Evolutionary conservation across 2,113 vertebrate genomes (phyloP).

Genomic region (Macquaria ambigua): DNA sequence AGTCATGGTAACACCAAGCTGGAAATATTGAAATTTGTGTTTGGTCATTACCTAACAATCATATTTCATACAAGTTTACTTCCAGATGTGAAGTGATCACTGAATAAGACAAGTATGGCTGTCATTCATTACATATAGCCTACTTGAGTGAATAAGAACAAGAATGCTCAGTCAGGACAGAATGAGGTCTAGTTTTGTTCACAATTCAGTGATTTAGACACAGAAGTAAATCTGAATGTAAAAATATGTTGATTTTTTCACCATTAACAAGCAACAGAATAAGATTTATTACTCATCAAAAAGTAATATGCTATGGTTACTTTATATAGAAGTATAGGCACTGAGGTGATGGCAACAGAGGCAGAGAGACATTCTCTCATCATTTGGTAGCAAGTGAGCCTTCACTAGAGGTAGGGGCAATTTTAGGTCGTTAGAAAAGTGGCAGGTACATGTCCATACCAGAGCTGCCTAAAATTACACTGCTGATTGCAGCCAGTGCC

Average conservation of each 20-base stretch:
- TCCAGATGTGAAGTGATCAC: background rate
- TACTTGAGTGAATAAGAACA: background rate
- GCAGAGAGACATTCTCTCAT: slow-evolving; percentile 30
- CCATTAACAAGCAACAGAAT: background rate
- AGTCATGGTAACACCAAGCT: background rate
- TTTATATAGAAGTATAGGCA: background rate
- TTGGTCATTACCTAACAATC: background rate
- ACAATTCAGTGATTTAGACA: background rate
- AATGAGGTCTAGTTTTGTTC: background rate
- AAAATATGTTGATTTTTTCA: slow-evolving; percentile 7
- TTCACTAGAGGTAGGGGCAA: slow-evolving; percentile 29
- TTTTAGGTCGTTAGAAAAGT: slow-evolving; percentile 45
- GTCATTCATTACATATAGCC: background rate
- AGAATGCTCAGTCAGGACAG: background rate
- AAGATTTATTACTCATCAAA: background rate
- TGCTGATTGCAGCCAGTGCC: slow-evolving; percentile 53
- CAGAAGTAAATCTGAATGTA: background rate
- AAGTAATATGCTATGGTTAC: background rate
- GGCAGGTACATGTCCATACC: slow-evolving; percentile 36
- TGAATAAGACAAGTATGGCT: background rate
- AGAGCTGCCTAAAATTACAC: slow-evolving; percentile 41
- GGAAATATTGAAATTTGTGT: background rate
- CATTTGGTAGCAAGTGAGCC: slow-evolving; percentile 47
- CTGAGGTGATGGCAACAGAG: slow-evolving; percentile 10
- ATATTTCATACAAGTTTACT: background rate